Conservation (phyloP, 92 coral and sea anemone genomes). For the Zoanthus sansibaricus region DNA sequence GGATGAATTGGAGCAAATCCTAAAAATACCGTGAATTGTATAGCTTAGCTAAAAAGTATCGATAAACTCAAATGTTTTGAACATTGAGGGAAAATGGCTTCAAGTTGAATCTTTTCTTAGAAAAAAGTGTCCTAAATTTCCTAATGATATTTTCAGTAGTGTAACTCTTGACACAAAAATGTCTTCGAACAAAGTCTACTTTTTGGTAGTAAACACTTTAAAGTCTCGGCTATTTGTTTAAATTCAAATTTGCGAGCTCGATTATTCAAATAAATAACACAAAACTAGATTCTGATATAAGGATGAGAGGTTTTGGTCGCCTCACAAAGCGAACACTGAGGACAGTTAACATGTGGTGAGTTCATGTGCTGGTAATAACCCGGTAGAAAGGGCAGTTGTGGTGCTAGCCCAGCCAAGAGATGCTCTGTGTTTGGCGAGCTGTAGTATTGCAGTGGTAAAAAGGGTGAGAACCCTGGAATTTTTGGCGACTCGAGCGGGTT, state of each 20-base stretch:
- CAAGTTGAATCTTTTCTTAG: not conserved
- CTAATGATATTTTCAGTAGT: not conserved
- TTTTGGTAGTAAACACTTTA: not conserved
- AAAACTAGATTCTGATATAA: conserved; percentile 81
- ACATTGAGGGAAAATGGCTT: not conserved
- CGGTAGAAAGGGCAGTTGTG: conserved; percentile 90
- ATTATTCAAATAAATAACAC: not conserved
- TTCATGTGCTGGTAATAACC: conserved; percentile 89
- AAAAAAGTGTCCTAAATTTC: not conserved
- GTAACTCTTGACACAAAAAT: not conserved
- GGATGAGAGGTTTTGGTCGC: conserved; percentile 90
- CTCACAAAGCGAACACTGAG: conserved; percentile 91
- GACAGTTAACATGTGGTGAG: conserved; percentile 74
- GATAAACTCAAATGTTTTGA: not conserved
- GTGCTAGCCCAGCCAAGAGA: conserved; percentile 69
- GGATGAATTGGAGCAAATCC: not conserved
- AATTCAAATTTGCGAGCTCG: not conserved
- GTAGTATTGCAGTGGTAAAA: conserved; percentile 87
- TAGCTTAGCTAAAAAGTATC: not conserved
- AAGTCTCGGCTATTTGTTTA: not conserved
- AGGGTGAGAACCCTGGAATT: conserved; percentile 84
- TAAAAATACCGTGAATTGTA: not conserved
- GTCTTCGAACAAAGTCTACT: not conserved
- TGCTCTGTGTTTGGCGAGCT: conserved; percentile 62
- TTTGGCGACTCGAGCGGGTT: conserved; percentile 87